A percentile compares a stretch with the other conserved stretches of the same genome.
Evolutionary conservation across 2,797 vertebrate genomes (phyloP).

Genomic region (Benthosema pterotum): DNA sequence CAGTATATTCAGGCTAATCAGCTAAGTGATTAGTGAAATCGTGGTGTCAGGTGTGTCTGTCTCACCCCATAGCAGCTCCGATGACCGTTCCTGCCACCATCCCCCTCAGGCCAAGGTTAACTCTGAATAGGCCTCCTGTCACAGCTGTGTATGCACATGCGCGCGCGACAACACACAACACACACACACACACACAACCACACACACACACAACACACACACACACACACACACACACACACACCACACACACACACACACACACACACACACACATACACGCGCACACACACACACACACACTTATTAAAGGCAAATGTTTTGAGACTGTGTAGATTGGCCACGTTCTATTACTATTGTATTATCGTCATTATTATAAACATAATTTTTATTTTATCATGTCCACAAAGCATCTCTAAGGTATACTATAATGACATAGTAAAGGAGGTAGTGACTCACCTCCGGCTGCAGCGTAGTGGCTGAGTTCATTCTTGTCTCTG

Average conservation of each 20-base stretch:
- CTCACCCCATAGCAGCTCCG: slow-evolving; percentile 88
- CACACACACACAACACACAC: neutral
- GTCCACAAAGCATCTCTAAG: no score
- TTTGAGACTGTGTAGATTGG: no score
- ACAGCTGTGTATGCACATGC: slow-evolving; percentile 73
- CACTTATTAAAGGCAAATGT: neutral
- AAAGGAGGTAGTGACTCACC: slow-evolving; percentile 86
- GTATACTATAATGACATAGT: no score
- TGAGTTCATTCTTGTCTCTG: slow-evolving; percentile 79
- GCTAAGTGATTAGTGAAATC: neutral
- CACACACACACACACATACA: neutral
- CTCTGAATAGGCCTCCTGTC: slow-evolving; percentile 89
- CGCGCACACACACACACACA: neutral
- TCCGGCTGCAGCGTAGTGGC: slow-evolving; percentile 88
- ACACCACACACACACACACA: neutral
- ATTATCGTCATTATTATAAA: no score
- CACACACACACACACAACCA: neutral
- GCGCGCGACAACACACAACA: neutral
- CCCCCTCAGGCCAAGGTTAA: slow-evolving; percentile 87
- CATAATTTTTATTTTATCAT: no score
- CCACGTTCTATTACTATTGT: no score
- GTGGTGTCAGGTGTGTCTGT: neutral
- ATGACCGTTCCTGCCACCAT: slow-evolving; percentile 84
- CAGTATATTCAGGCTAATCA: no score
- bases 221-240: neutral